Conservation (phyloP, 1,140 invertebrate genomes). For the Tetraneura akinire region DNA sequence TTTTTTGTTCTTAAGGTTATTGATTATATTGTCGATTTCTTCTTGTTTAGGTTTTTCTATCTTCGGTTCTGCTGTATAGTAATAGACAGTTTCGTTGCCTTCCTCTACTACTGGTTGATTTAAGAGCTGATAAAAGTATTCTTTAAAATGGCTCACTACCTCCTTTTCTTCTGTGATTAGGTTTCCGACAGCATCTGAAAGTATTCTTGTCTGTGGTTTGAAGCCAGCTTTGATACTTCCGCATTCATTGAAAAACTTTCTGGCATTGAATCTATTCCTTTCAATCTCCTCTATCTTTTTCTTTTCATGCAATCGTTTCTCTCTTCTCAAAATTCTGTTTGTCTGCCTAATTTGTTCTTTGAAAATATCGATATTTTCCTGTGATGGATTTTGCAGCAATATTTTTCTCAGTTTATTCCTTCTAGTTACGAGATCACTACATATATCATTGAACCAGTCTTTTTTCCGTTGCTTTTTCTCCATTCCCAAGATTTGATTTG, state of each 20-base stretch:
- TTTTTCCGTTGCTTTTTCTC: slow-evolving; percentile 2
- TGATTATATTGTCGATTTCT: too few relatives aligned
- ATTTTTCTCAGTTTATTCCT: not conserved
- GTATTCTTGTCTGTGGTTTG: slow-evolving; percentile 16
- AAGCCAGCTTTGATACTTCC: not conserved
- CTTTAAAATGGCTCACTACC: slow-evolving; percentile 4
- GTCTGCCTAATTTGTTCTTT: not conserved
- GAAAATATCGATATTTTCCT: slow-evolving; percentile 7
- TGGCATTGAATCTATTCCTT: too few relatives aligned
- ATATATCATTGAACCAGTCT: slow-evolving; percentile 27
- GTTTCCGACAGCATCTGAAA: not conserved
- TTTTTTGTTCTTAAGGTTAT: too few relatives aligned
- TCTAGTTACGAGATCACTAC: not conserved
- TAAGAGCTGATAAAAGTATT: not conserved
- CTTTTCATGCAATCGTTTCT: slow-evolving; percentile 29
- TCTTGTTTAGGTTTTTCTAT: too few relatives aligned
- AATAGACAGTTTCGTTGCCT: too few relatives aligned
- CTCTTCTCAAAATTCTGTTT: slow-evolving; percentile 2
- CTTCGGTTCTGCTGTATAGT: too few relatives aligned
- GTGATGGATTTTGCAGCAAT: not conserved
- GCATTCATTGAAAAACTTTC: too few relatives aligned
- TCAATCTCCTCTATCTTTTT: slow-evolving; percentile 17
- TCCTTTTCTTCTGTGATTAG: not conserved
- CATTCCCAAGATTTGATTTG: slow-evolving; percentile 25
- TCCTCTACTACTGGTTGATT: slow-evolving; percentile 26